Conservation (phyloP, 2,888 invertebrate genomes). For the Carterocephalus palaemon region DNA sequence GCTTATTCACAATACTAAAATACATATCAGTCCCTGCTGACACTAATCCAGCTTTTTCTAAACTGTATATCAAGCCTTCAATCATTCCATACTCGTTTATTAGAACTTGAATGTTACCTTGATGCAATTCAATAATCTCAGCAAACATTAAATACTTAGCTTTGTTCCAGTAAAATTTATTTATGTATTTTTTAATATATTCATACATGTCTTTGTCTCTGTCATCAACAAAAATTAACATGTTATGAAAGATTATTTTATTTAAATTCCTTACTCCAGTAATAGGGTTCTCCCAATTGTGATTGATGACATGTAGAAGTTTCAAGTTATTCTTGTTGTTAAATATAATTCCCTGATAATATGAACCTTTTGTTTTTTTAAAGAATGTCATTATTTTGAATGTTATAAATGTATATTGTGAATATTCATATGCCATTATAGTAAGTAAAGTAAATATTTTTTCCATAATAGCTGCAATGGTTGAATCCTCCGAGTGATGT, state of each 20-base stretch:
- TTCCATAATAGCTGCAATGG: constrained; percentile 39
- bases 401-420: constrained; percentile 71
- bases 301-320: constrained; percentile 72
- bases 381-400: constrained; percentile 72
- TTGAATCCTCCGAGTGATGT: constrained; percentile 30
- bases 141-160: constrained; percentile 79
- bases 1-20: constrained; percentile 62
- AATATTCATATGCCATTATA: constrained; percentile 68
- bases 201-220: constrained; percentile 41
- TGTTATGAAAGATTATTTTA: constrained; percentile 65
- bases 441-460: constrained; percentile 48
- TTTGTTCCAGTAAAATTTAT: constrained; percentile 78
- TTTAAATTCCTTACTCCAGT: constrained; percentile 77
- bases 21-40: constrained; percentile 81
- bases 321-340: constrained; percentile 50
- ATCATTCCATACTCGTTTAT: constrained; percentile 44
- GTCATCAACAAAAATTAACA: constrained; percentile 45
- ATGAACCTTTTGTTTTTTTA: constrained; percentile 55
- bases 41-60: constrained; percentile 75
- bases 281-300: constrained; percentile 81
- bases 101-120: constrained; percentile 34
- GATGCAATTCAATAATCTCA: constrained; percentile 61
- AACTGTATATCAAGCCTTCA: constrained; percentile 58
- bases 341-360: constrained; percentile 47
- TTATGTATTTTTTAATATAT: constrained; percentile 49